Evolutionary conservation across 2,797 vertebrate genomes (phyloP).

Genomic region (Argentina silus): DNA sequence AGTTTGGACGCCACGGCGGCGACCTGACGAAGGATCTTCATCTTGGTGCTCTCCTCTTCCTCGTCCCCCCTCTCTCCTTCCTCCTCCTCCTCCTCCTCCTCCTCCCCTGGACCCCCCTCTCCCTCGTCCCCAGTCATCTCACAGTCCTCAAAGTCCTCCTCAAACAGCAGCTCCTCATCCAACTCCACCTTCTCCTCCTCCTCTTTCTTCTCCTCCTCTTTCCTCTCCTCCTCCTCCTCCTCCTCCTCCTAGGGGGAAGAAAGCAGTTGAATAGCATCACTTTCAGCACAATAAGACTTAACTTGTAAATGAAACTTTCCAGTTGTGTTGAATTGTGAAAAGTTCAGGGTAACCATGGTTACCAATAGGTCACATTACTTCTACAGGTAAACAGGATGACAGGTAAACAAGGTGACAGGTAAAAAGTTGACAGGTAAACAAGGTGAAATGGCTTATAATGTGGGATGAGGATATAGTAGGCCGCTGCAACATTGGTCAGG

Average conservation of each 20-base stretch:
- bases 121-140: constrained; percentile 77
- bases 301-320: too few relatives aligned
- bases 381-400: too few relatives aligned
- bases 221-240: constrained; percentile 40
- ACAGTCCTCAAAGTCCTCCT: constrained; percentile 83
- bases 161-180: constrained; percentile 82
- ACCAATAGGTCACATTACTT: too few relatives aligned
- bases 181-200: constrained; percentile 78
- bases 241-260: constrained; percentile 5
- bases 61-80: constrained; percentile 71
- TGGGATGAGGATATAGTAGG: too few relatives aligned
- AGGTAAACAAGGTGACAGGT: too few relatives aligned
- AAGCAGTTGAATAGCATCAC: not conserved
- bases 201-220: constrained; percentile 75
- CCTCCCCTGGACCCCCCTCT: constrained; percentile 71
- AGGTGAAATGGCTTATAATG: too few relatives aligned
- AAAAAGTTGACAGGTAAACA: too few relatives aligned
- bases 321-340: too few relatives aligned
- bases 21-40: constrained; percentile 83
- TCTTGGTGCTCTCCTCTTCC: constrained; percentile 77
- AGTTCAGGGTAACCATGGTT: too few relatives aligned
- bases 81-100: constrained; percentile 71
- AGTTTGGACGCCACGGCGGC: constrained; percentile 81
- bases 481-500: too few relatives aligned
- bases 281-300: not conserved